Evolutionary conservation across 1,140 invertebrate species (phyloP).

Genomic region (Anthonomus grandis): DNA sequence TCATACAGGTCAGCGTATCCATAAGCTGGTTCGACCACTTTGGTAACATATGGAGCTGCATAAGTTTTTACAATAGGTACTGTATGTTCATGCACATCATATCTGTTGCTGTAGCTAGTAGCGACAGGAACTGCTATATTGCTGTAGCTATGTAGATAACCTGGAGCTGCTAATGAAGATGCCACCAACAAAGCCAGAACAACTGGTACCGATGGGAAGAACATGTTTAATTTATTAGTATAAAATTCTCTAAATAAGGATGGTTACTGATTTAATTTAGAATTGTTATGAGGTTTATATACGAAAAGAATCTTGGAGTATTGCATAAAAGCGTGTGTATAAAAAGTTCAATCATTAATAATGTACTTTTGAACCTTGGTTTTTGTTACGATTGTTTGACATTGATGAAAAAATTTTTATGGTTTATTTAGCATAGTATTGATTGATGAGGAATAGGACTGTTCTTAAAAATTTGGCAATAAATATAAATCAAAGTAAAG

Average conservation of each 20-base stretch:
- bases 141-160: neutral
- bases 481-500: too few species aligned
- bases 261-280: neutral
- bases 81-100: slow-evolving; percentile 8
- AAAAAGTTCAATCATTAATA: neutral
- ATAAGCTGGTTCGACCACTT: slow-evolving; percentile 4
- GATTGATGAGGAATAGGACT: too few species aligned
- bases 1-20: slow-evolving; percentile 14
- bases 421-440: neutral
- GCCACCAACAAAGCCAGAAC: neutral
- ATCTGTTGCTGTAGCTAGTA: slow-evolving; percentile 20
- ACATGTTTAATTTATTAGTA: neutral
- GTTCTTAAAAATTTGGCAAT: too few species aligned
- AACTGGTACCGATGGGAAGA: neutral
- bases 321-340: neutral
- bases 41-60: neutral
- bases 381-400: neutral
- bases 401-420: neutral
- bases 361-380: neutral
- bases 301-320: neutral
- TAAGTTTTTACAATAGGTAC: slow-evolving; percentile 16
- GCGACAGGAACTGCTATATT: slow-evolving; percentile 3
- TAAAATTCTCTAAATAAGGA: neutral
- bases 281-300: neutral
- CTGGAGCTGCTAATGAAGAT: neutral